Conservation (phyloP, 1,140 invertebrate genomes). For the Hypothenemus hampei region DNA sequence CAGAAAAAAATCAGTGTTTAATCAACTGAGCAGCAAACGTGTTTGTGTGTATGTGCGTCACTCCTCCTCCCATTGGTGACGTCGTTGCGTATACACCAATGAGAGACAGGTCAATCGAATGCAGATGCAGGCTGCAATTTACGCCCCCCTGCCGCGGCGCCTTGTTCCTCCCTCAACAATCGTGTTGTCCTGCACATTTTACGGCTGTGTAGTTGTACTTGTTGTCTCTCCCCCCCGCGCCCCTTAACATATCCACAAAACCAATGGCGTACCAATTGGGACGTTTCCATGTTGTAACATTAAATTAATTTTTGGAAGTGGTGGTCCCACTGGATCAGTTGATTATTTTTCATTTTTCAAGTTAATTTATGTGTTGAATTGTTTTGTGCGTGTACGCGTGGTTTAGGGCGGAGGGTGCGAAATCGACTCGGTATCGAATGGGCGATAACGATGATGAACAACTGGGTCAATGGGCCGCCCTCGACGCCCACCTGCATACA, state of each 20-base stretch:
- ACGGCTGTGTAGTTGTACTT: slow-evolving; percentile 16
- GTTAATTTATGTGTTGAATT: neutral
- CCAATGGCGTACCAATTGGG: no score
- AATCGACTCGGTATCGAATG: neutral
- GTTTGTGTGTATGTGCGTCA: neutral
- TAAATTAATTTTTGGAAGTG: no score
- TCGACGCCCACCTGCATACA: slow-evolving; percentile 15
- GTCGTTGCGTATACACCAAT: slow-evolving; percentile 26
- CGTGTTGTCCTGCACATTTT: neutral
- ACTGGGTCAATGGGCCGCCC: slow-evolving; percentile 8
- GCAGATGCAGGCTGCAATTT: slow-evolving; percentile 27
- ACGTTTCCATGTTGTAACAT: no score
- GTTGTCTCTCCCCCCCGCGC: no score
- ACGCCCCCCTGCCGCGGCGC: neutral
- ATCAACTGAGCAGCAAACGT: neutral
- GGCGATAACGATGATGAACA: slow-evolving; percentile 1
- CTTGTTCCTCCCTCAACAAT: neutral
- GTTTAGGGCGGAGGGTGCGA: neutral
- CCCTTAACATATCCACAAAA: no score
- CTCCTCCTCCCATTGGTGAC: slow-evolving; percentile 2
- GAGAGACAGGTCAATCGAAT: slow-evolving; percentile 26
- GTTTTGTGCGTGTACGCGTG: neutral
- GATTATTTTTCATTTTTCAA: neutral
- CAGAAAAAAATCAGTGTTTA: no score
- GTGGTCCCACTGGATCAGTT: neutral